phyloP scores from a whole-genome alignment of 2,888 invertebrate genomes.

The Ophion ellenae region DNA sequence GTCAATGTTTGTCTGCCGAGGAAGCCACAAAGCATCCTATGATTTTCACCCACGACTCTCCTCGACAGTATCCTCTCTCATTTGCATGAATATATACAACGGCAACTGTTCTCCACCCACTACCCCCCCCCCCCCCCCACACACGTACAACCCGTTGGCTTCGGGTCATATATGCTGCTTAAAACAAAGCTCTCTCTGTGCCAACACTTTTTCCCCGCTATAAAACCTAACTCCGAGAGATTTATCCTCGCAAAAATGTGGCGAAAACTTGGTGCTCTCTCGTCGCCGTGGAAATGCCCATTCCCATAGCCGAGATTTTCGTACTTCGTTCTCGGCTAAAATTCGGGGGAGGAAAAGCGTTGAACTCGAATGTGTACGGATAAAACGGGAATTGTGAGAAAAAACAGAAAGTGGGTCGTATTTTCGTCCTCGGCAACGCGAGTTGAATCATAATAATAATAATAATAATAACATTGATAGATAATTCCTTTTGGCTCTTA shows the following conservation, averaged over 20 bases:
- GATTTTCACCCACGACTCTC: constrained; percentile 60
- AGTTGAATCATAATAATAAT: not conserved
- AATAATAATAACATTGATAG: too few species aligned
- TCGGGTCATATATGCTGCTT: constrained; percentile 36
- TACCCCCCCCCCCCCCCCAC: constrained; percentile 4
- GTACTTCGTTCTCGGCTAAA: not conserved
- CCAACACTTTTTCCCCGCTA: constrained; percentile 57
- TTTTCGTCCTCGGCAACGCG: not conserved
- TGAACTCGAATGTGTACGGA: not conserved
- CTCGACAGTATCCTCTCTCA: constrained; percentile 44
- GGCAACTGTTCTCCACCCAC: constrained; percentile 20
- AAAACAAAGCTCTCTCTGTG: constrained; percentile 56
- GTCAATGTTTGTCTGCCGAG: constrained; percentile 67
- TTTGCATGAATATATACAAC: constrained; percentile 61
- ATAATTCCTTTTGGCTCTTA: too few species aligned
- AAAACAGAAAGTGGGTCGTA: not conserved
- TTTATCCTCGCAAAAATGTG: constrained; percentile 43
- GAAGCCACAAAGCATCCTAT: constrained; percentile 68
- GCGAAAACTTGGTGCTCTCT: constrained; percentile 17
- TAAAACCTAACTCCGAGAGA: constrained; percentile 22
- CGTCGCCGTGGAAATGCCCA: not conserved
- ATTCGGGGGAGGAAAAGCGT: not conserved
- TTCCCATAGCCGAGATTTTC: constrained; percentile 19
- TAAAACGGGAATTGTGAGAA: not conserved
- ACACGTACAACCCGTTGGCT: constrained; percentile 13